Base-by-base conservation (phyloP, 2,797 vertebrate species). In the Helicolenus hilgendorfi region DNA sequence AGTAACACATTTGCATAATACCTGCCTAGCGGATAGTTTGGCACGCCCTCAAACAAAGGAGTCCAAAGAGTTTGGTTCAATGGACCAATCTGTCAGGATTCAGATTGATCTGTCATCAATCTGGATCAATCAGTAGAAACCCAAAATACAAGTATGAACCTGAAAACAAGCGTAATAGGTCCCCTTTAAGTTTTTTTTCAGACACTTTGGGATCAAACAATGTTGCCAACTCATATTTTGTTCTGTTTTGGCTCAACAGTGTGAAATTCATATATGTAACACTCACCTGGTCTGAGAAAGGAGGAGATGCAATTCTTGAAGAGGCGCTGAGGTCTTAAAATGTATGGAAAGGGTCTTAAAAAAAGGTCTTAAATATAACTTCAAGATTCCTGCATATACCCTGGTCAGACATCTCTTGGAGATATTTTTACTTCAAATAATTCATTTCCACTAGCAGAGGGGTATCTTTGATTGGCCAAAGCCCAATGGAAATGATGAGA, bases 351-450 rank as follows among this genome's bases (percentile, higher is more conserved):
- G 1, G 11, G 11, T 53, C 26, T 53, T 22, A 41, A 49, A 49
- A 49, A 13, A 29, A 29, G 3, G 38, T 69, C 27, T 29, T 49
- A 3, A 29, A 69, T 69, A n/a, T 55, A 55, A 58, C 31, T 36
- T 38, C n/a, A 38, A 35, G n/a, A 9, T 36, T 65, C 13, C n/a
- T 14, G 35, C n/a, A 65, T 58, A 56, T 58, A 24, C 13, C 0
- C 14, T 35, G 5, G 22, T 41, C 14, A 27, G 35, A 89, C 58
- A 84, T 88, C 53, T 88, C 71, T 72, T 56, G 14, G 59, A 82
- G 85, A 92, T 91, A 85, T 92, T 93, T 91, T 91, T 67, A 80
- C 64, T 86, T 94, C 67, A 85, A 82, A 83, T 89, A 69, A 85
- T 90, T 90, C 77, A 56, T 82, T 88, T 91, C 84, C 59, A 76